Evolutionary conservation across 1,140 invertebrate species (phyloP), one percentile per base, ranked within the genome.

Genomic region (Spodoptera frugiperda): DNA sequence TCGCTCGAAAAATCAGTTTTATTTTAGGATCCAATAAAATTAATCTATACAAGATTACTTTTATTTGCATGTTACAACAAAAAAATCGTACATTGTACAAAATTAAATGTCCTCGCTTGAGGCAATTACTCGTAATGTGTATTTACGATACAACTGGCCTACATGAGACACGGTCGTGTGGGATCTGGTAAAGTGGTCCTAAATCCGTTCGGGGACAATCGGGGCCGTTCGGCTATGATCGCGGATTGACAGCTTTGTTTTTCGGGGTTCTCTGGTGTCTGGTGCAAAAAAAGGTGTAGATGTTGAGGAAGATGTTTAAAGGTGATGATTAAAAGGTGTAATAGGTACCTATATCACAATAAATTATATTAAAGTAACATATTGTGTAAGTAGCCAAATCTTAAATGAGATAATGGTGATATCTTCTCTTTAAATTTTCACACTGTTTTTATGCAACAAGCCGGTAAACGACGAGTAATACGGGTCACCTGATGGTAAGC

Each of bases 141-240:
- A 67, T 67, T 67, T 67, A 67, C 44, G 63, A 49, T 21, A 49
- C 44, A 67, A 21, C 17, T 21, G 63, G 46, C 44, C 44, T 49
- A 67, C 46, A 67, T 15, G 30, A 39, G 25, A 6, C 0, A 59
- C 14, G 19, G 63, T 25, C 63, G 4, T 25, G 63, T 65, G 44
- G 11, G 63, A 67, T 61, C 11, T 49, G 63, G 8, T 21, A 49
- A 67, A 67, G 63, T 67, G 63, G 46, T 44, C 21, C 46, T 67
- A 67, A 67, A 67, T 67, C 63, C 46, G 44, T 17, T 63, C 59
- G 33, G 59, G 8, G n/a, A n/a, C 59, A 63, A 12, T 63, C 33
- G 33, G 59, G 33, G 15, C 17, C 15, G 59, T 10, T 63, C 33
- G 63, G 44, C 44, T 49, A 67, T 25, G 12, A 48, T 49, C 63